These are phyloP conservation scores for Stigmatopora argus DNA, from an alignment of 2,113 vertebrate species.

Conservation along the genomic window DNA sequence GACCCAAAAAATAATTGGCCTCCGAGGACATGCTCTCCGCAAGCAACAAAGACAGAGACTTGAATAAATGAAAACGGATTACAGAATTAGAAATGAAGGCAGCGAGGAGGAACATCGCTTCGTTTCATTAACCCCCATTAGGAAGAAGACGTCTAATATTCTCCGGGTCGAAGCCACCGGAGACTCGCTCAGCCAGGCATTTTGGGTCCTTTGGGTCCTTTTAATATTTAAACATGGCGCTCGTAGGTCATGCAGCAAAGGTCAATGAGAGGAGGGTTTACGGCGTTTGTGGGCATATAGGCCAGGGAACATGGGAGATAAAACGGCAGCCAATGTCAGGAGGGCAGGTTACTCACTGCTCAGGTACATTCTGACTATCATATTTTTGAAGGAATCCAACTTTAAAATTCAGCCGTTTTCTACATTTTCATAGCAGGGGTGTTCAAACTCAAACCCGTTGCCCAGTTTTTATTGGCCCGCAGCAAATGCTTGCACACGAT, in stretches of 20 bases:
- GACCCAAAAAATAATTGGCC: conserved; percentile 31
- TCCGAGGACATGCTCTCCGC: conserved; percentile 16
- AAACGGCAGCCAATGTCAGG: conserved; percentile 9
- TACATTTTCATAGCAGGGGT: no score
- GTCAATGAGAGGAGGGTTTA: conserved; percentile 6
- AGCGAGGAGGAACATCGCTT: conserved; percentile 22
- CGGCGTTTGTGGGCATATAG: not conserved
- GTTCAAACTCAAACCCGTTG: no score
- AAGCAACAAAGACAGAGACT: conserved; percentile 3
- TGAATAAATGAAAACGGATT: conserved; percentile 36
- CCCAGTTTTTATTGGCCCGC: no score
- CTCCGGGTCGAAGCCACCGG: conserved; percentile 36
- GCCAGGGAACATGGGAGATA: conserved; percentile 17
- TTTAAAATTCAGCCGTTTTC: not conserved
- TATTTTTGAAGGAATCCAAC: not conserved
- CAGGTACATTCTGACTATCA: not conserved
- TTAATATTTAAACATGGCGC: conserved; percentile 31
- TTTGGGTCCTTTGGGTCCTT: conserved; percentile 23
- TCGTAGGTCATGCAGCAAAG: conserved; percentile 24
- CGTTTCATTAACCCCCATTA: conserved; percentile 45
- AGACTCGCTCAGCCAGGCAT: conserved; percentile 6
- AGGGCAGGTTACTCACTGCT: conserved; percentile 11
- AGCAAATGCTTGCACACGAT: no score
- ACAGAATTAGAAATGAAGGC: conserved; percentile 35
- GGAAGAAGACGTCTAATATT: conserved; percentile 22